Percentiles rank a stretch among this genome's conserved stretches.
Evolutionary conservation across 2,797 vertebrate species (phyloP).

Genomic region (Selene dorsalis): DNA sequence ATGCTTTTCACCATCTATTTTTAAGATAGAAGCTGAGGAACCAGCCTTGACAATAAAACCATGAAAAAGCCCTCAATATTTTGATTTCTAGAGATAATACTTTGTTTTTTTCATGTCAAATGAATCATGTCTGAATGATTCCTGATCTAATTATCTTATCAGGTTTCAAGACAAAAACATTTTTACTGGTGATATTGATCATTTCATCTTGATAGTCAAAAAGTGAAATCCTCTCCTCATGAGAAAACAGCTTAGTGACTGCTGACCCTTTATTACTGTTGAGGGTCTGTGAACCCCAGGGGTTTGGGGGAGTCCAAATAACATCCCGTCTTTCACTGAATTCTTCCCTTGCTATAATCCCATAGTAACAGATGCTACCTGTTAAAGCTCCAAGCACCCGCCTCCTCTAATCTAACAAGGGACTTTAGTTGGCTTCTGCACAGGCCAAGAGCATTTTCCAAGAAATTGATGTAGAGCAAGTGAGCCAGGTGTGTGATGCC

Average conservation of each 20-base stretch:
- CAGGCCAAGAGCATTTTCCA: constrained; percentile 52
- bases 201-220: constrained; percentile 34
- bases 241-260: constrained; percentile 54
- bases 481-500: constrained; percentile 43
- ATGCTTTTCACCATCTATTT: too few species aligned
- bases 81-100: not conserved
- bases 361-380: constrained; percentile 80
- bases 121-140: too few species aligned
- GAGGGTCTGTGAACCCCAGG: constrained; percentile 47
- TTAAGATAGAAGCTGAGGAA: too few species aligned
- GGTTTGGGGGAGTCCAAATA: constrained; percentile 59
- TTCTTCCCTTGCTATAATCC: constrained; percentile 77
- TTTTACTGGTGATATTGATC: not conserved
- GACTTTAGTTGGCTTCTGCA: constrained; percentile 63
- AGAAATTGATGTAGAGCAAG: constrained; percentile 53
- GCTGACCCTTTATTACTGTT: constrained; percentile 20
- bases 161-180: too few species aligned
- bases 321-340: constrained; percentile 78
- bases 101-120: not conserved
- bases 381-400: constrained; percentile 76
- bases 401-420: constrained; percentile 75
- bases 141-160: too few species aligned
- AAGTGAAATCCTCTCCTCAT: constrained; percentile 56
- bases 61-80: too few species aligned
- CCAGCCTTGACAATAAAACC: too few species aligned